Evolutionary conservation across 2,888 invertebrate genomes (phyloP), one percentile per base, ranked within the genome.

Genomic region (Melinaea marsaeus): DNA sequence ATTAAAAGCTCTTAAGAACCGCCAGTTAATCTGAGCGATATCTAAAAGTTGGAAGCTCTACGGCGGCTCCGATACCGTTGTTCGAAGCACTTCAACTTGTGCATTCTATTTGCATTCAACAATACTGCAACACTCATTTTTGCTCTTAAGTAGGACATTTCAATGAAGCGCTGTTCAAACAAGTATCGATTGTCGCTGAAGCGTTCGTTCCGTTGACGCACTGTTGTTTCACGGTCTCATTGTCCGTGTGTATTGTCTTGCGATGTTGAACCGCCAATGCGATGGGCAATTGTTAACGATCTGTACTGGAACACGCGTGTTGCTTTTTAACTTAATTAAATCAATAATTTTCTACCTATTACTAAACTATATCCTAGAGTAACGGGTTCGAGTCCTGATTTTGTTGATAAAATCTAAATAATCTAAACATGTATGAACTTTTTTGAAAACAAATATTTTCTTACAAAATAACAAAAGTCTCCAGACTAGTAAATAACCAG

Each of bases 101-200:
- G 83, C 83, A 85, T 85, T 85, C 85, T 84, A 81, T 85, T 85
- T 83, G 81, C 83, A 83, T 85, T 75, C 78, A 81, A 78, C 79
- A 79, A 74, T 78, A 75, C 78, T 75, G 80, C 79, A 76, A 80
- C 81, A 76, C 74, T 84, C 82, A 85, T 85, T 87, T 85, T 85
- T 84, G 77, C 78, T 77, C 74, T 72, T 75, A 82, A 86, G 79
- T 82, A 74, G 81, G 75, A 70, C 77, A 71, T 74, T 75, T 72
- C 75, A 74, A 72, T 75, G 75, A 74, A 70, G 72, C 69, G 69
- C 69, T 68, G 69, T 68, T 66, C 68, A 66, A 72, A 69, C 67
- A 64, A 62, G 66, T 70, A 74, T 72, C 71, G 72, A 73, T 71
- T 69, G 72, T 70, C 67, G 65, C 42, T 71, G 68, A 47, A 58